A percentile compares a stretch with the other conserved stretches of the same genome.
These are phyloP conservation scores for Porites evermanni DNA, from an alignment of 92 coral and sea anemone genomes.

Conservation along the genomic window DNA sequence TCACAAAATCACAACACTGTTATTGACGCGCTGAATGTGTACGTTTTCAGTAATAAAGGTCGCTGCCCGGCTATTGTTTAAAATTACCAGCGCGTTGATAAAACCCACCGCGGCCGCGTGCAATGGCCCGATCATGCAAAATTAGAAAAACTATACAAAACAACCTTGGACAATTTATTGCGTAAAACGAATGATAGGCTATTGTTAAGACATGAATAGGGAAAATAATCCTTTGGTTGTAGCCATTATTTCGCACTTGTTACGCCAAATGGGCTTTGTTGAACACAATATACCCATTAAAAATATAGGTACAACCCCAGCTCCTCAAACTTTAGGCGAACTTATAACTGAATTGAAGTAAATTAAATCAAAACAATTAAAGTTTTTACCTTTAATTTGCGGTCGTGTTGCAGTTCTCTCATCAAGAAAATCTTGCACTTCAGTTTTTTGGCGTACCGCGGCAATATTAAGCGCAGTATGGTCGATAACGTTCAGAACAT, in stretches of 20 bases:
- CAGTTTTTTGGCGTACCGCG: slow-evolving; percentile 72
- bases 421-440: slow-evolving; percentile 79
- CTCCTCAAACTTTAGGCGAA: too few relatives aligned
- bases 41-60: background rate
- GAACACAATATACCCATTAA: slow-evolving; percentile 41
- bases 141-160: background rate
- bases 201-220: slow-evolving; percentile 21
- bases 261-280: slow-evolving; percentile 7
- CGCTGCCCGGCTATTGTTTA: background rate
- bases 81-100: background rate
- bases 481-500: slow-evolving; percentile 65
- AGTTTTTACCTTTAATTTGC: slow-evolving; percentile 55
- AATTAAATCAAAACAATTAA: slow-evolving; percentile 38
- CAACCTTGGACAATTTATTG: background rate
- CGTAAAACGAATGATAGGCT: background rate
- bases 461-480: slow-evolving; percentile 93
- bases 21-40: background rate
- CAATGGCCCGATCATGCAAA: background rate
- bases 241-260: slow-evolving; percentile 12
- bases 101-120: too few relatives aligned
- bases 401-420: slow-evolving; percentile 71
- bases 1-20: too few relatives aligned
- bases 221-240: background rate
- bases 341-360: background rate
- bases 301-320: too few relatives aligned